These are phyloP conservation scores for Pseudomyrmex sp. DNA, from an alignment of 1,140 invertebrate species.

Conservation along the genomic window DNA sequence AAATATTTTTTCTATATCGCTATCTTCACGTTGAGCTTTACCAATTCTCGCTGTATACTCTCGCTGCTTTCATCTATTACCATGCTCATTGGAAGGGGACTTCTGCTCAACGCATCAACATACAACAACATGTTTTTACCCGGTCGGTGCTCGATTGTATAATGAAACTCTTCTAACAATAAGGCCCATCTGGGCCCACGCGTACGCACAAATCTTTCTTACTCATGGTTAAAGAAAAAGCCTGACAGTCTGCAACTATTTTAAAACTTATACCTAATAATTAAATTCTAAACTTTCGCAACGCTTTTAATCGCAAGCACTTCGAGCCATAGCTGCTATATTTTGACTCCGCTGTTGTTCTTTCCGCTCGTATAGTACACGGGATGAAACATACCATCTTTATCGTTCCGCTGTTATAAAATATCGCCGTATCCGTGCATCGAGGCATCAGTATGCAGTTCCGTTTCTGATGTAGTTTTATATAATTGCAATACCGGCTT, in stretches of 20 bases:
- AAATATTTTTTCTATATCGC: neutral
- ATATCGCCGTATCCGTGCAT: neutral
- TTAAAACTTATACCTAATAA: neutral
- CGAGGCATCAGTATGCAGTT: neutral
- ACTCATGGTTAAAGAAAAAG: neutral
- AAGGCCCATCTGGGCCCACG: conserved; percentile 1
- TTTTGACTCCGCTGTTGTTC: neutral
- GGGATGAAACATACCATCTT: neutral
- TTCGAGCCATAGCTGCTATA: neutral
- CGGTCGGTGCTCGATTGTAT: neutral
- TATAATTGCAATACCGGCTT: neutral
- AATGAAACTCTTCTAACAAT: neutral
- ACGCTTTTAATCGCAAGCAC: neutral
- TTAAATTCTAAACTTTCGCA: neutral
- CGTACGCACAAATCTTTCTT: neutral
- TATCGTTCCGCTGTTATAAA: neutral
- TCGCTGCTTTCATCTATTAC: neutral
- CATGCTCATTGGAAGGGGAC: neutral
- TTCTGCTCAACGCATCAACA: neutral
- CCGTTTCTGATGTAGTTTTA: neutral
- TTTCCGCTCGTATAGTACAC: neutral
- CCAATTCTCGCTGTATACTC: neutral
- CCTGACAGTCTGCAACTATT: neutral
- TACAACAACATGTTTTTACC: neutral
- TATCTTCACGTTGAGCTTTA: neutral